Base-by-base conservation (phyloP, 2,888 invertebrate species). In the Carterocephalus palaemon region DNA sequence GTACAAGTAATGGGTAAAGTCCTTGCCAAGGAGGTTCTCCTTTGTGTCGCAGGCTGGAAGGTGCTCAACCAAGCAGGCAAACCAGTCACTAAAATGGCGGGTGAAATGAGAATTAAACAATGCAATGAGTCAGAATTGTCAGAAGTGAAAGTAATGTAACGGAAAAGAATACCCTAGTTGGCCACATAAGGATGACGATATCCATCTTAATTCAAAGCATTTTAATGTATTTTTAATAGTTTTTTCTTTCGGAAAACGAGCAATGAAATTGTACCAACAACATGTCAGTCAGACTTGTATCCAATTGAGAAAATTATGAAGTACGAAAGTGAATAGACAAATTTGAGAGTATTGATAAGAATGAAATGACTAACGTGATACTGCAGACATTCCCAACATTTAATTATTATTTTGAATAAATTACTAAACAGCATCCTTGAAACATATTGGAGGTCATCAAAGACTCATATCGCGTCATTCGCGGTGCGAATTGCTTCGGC, bases 401-500 rank as follows among this genome's bases (percentile, higher is more conserved):
- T n/a, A n/a, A n/a, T n/a, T n/a, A n/a, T n/a, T n/a, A n/a, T n/a
- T n/a, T n/a, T n/a, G n/a, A n/a, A n/a, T n/a, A n/a, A n/a, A n/a
- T n/a, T n/a, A n/a, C n/a, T n/a, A n/a, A n/a, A n/a, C n/a, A 33
- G 45, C 46, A 48, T 49, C 52, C 48, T 38, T 46, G 23, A 43
- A 43, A 36, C 26, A 46, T 31, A 38, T 41, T 47, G 47, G 37
- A 52, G 52, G 49, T 26, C 52, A 37, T 39, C 55, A 47, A 48
- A 43, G 48, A 33, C 45, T 46, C 57, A 56, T 52, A n/a, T n/a
- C n/a, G n/a, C 52, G 40, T 32, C 41, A 34, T 56, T 57, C 57
- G 50, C 43, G 49, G 42, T 46, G 36, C 48, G 26, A 50, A 52
- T 52, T 38, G 36, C 42, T 60, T 52, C 50, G 40, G 26, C 37